Percentiles rank a stretch among this genome's conserved stretches.
phyloP scores from a whole-genome alignment of 2,888 invertebrate genomes.

The Drosophila atripex region DNA sequence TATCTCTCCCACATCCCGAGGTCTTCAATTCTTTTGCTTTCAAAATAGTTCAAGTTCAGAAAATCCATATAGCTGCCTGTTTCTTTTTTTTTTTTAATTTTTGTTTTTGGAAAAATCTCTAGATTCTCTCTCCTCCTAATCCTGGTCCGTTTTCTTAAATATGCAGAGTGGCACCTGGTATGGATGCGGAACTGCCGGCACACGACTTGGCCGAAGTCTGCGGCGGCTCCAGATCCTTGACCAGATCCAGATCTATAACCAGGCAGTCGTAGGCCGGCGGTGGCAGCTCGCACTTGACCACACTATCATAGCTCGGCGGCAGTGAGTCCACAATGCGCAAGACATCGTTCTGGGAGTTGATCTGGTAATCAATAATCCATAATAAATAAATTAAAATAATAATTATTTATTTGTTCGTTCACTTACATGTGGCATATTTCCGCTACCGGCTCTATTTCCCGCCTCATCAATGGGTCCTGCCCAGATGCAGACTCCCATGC shows the following conservation, averaged over 20 bases:
- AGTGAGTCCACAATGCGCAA: slow-evolving; percentile 82
- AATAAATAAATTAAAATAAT: too few species aligned
- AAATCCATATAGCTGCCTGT: slow-evolving; percentile 40
- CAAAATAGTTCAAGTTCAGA: slow-evolving; percentile 42
- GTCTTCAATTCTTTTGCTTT: not conserved
- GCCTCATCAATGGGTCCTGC: slow-evolving; percentile 83
- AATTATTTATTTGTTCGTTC: too few species aligned
- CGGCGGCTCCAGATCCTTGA: slow-evolving; percentile 70
- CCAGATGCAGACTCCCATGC: slow-evolving; percentile 84
- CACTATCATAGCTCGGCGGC: slow-evolving; percentile 84
- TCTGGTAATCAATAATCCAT: slow-evolving; percentile 59
- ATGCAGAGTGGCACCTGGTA: slow-evolving; percentile 67
- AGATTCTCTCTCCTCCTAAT: slow-evolving; percentile 72
- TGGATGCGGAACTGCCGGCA: slow-evolving; percentile 10
- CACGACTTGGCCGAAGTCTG: slow-evolving; percentile 63
- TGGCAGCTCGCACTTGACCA: slow-evolving; percentile 83
- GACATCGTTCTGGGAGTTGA: slow-evolving; percentile 83
- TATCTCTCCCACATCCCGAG: too few species aligned
- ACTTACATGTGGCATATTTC: slow-evolving; percentile 75
- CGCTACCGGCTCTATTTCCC: slow-evolving; percentile 69
- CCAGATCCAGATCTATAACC: slow-evolving; percentile 81
- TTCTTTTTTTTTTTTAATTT: not conserved
- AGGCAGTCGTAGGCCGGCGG: slow-evolving; percentile 84
- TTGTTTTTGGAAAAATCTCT: slow-evolving; percentile 68
- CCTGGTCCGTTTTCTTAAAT: slow-evolving; percentile 59